Evolutionary conservation across 1,140 invertebrate genomes (phyloP), one percentile per base, ranked within the genome.

Genomic region (Lepeophtheirus salmonis): DNA sequence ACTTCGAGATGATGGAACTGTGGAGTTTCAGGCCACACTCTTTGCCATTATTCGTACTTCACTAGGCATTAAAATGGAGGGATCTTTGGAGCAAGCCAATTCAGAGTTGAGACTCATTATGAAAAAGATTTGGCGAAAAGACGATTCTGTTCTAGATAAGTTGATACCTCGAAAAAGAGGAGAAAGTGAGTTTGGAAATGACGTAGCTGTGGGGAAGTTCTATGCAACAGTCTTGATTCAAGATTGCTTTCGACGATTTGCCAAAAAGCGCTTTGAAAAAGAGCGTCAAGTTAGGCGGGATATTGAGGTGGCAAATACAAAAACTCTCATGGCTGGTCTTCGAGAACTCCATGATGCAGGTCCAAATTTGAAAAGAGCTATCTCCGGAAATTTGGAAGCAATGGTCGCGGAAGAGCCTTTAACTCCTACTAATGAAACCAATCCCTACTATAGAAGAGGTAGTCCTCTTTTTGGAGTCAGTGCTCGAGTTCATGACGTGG

Each of bases 101-200:
- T 79, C 91, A 54, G 90, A 97, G 68, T 75, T 99, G 2, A 73
- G 95, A 67, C 16, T 18, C 21, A 89, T 97, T 0, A 98, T 99
- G 60, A 92, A 90, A 68, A 95, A 96, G 70, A 95, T 99, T 65
- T 99, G 96, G 96, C 99, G 98, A 70, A 41, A 41, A n/a, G 30
- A 41, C 30, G 30, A 41, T 21, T 10, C 51, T n/a, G 51, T 20
- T 16, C 18, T 48, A 10, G 51, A 48, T 21, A 21, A 20, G n/a
- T 14, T 41, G 6, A 41, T 41, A 10, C 30, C 30, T n/a, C 6
- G 30, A 6, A 10, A 55, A 20, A 12, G 10, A 18, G 53, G 53
- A 55, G 53, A 55, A 16, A 22, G 24, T n/a, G 17, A 65, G 82
- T 6, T 60, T 6, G 53, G 53, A 18, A 21, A 12, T 23, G 53